These are phyloP conservation scores for Uloborus plumipes DNA, from an alignment of 2,888 invertebrate species.

Conservation along the genomic window DNA sequence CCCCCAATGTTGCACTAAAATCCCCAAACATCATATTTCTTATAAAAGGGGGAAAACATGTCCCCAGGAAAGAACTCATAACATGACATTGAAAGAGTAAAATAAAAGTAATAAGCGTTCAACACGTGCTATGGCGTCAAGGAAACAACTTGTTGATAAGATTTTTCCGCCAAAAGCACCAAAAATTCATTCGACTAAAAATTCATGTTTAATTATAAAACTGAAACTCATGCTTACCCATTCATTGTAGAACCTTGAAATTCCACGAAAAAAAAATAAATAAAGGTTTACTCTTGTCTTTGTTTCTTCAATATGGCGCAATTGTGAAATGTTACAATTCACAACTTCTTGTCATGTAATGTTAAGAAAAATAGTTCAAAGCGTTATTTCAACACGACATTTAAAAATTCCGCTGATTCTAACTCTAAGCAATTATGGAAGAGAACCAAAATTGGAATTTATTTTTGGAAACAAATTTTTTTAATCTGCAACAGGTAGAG, in stretches of 20 bases:
- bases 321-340: conserved; percentile 27
- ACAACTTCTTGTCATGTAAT: conserved; percentile 4
- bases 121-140: conserved; percentile 57
- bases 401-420: conserved; percentile 8
- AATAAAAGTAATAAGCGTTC: conserved; percentile 20
- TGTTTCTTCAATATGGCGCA: conserved; percentile 61
- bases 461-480: conserved; percentile 42
- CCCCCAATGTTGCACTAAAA: too few relatives aligned
- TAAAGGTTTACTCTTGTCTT: conserved; percentile 39
- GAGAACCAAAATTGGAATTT: background rate
- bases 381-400: background rate
- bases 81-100: too few relatives aligned
- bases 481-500: conserved; percentile 53
- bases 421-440: background rate
- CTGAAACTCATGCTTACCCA: conserved; percentile 27
- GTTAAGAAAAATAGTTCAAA: background rate
- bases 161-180: background rate
- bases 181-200: too few relatives aligned
- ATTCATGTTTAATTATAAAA: too few relatives aligned
- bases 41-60: too few relatives aligned
- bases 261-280: conserved; percentile 10
- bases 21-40: too few relatives aligned
- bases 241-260: conserved; percentile 46
- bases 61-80: too few relatives aligned
- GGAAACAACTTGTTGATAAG: conserved; percentile 61